phyloP scores from a whole-genome alignment of 1,140 invertebrate genomes.

The Ridgeia piscesae region DNA sequence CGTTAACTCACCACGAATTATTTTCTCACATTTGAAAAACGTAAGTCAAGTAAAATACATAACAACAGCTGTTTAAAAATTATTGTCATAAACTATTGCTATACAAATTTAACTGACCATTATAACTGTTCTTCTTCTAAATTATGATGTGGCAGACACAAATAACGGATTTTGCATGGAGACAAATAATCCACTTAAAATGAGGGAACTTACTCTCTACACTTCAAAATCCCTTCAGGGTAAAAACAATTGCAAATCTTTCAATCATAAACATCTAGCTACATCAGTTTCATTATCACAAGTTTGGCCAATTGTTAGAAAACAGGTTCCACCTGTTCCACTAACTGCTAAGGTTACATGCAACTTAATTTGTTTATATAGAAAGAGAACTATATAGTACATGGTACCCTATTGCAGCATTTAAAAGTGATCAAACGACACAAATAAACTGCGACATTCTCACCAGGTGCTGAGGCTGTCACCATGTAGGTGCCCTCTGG shows the following conservation, averaged over 20 bases:
- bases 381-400: too few relatives aligned
- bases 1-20: too few relatives aligned
- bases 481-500: not conserved
- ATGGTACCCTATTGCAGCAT: too few relatives aligned
- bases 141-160: not conserved
- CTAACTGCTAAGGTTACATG: not conserved
- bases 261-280: too few relatives aligned
- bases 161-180: not conserved
- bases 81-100: not conserved
- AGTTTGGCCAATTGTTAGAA: not conserved
- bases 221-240: too few relatives aligned
- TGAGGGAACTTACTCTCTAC: not conserved
- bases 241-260: too few relatives aligned
- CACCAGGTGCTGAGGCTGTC: not conserved
- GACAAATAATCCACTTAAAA: not conserved
- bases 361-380: too few relatives aligned
- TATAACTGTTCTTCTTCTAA: not conserved
- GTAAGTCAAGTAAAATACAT: not conserved
- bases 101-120: not conserved
- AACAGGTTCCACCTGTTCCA: not conserved
- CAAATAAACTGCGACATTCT: conserved; percentile 2
- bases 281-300: too few relatives aligned
- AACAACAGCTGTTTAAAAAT: not conserved
- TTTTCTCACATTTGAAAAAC: not conserved
- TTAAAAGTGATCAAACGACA: too few relatives aligned